phyloP scores from a whole-genome alignment of 2,113 vertebrate species.

The Nothoprocta pentlandii region DNA sequence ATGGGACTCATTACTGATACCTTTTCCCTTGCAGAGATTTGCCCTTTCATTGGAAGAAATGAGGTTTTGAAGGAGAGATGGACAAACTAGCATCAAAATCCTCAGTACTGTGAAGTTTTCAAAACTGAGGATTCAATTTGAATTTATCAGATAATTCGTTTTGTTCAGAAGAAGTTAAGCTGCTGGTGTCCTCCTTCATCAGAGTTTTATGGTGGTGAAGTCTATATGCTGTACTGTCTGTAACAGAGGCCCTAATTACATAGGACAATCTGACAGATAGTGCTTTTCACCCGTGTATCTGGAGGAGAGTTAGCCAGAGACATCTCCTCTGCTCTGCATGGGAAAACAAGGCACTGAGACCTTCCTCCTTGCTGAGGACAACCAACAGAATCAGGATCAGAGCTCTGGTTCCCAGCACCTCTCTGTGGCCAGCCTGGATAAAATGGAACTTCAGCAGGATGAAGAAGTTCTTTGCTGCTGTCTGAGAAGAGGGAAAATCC shows the following conservation, averaged over 20 bases:
- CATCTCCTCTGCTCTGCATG: background rate
- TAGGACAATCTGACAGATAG: background rate
- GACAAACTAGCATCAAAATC: background rate
- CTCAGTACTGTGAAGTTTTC: background rate
- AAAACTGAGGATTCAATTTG: background rate
- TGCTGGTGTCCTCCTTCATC: background rate
- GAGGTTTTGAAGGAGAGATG: background rate
- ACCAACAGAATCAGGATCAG: background rate
- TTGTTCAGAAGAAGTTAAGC: background rate
- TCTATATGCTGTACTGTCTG: background rate
- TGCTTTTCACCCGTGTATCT: background rate
- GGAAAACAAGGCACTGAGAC: background rate
- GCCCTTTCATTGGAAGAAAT: background rate
- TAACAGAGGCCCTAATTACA: accelerated
- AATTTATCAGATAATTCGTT: background rate
- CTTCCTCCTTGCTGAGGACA: background rate
- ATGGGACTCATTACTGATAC: background rate
- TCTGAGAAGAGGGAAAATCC: background rate
- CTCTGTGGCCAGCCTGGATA: background rate
- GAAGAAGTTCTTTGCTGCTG: background rate
- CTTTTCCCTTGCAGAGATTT: background rate
- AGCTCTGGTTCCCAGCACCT: background rate
- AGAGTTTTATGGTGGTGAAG: background rate
- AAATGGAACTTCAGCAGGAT: accelerated
- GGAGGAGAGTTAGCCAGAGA: background rate